phyloP scores from a whole-genome alignment of 1,140 invertebrate genomes.

The Rhizoglyphus robini region DNA sequence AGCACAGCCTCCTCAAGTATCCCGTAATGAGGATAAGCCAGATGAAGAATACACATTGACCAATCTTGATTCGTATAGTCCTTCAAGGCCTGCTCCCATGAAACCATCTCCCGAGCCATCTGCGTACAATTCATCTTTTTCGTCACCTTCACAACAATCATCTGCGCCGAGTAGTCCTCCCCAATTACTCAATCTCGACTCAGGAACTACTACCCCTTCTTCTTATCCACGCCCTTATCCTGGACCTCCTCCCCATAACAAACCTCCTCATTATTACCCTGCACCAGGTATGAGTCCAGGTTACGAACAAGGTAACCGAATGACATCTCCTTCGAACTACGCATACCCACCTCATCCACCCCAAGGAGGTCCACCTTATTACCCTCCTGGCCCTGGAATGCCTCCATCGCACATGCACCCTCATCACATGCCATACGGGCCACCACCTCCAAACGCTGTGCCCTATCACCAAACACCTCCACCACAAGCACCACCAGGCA shows the following conservation, averaged over 20 bases:
- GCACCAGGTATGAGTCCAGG: background rate
- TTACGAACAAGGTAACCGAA: background rate
- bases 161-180: conserved; percentile 15
- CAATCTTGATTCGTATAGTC: background rate
- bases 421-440: background rate
- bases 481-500: background rate
- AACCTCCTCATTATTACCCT: conserved; percentile 16
- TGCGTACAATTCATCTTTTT: background rate
- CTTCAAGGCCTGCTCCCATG: background rate
- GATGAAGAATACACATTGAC: background rate
- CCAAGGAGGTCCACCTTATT: background rate
- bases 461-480: background rate
- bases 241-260: conserved; percentile 19
- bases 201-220: conserved; percentile 3
- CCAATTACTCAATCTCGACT: conserved; percentile 6
- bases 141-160: conserved; percentile 20
- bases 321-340: background rate
- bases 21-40: background rate
- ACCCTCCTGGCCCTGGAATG: background rate
- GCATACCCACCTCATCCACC: conserved; percentile 20
- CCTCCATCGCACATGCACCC: background rate
- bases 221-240: conserved; percentile 19
- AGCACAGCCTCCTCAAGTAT: background rate
- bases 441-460: background rate
- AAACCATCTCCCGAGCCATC: background rate